A percentile compares a stretch with the other conserved stretches of the same genome.
These are phyloP conservation scores for Cinclus mexicanus DNA, from an alignment of 2,113 vertebrate species.

Conservation along the genomic window DNA sequence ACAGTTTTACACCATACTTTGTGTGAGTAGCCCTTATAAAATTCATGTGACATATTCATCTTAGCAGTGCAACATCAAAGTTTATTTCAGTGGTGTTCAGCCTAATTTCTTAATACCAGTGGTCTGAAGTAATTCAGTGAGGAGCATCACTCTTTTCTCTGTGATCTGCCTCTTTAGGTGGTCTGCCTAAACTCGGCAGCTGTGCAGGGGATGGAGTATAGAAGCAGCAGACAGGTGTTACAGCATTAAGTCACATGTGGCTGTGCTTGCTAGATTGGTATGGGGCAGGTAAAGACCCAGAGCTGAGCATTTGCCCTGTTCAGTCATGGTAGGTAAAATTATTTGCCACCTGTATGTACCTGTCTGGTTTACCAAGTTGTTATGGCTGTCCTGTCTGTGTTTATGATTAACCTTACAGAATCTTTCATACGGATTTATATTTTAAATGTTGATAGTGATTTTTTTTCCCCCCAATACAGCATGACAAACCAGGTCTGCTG, in stretches of 20 bases:
- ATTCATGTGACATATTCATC: neutral
- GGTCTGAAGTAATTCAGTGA: neutral
- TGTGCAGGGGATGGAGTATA: neutral
- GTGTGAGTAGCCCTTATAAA: neutral
- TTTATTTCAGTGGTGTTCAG: neutral
- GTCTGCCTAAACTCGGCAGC: neutral
- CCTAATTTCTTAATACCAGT: neutral
- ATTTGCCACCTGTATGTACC: neutral
- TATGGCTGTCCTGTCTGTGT: neutral
- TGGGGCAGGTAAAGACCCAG: neutral
- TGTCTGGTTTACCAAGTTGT: neutral
- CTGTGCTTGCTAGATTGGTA: neutral
- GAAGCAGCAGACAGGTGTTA: neutral
- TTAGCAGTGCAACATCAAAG: neutral
- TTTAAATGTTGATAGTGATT: neutral
- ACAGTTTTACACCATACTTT: neutral
- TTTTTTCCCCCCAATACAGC: slow-evolving; percentile 64
- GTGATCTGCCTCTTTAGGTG: neutral
- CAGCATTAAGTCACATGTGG: neutral
- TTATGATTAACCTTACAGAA: neutral
- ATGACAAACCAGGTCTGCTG: slow-evolving; percentile 88
- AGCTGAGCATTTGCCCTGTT: neutral
- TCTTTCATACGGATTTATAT: neutral
- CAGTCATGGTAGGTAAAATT: neutral
- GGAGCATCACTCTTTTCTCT: neutral